phyloP scores from a whole-genome alignment of 2,888 invertebrate species.

The Parochlus steinenii region DNA sequence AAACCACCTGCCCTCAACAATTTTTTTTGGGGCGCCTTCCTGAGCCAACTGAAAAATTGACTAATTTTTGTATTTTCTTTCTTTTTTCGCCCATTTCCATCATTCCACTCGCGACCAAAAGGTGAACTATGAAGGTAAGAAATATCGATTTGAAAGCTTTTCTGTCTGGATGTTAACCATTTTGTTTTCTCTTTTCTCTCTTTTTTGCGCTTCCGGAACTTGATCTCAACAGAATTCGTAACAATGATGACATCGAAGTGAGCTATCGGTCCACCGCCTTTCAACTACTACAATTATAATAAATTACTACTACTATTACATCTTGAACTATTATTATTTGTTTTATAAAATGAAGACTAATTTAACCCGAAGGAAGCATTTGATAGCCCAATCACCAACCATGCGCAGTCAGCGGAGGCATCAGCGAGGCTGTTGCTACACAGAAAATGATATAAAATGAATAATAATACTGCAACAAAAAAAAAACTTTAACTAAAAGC shows the following conservation, averaged over 20 bases:
- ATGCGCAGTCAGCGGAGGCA: no score
- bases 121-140: slow-evolving; percentile 26
- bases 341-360: slow-evolving; percentile 5
- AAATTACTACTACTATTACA: slow-evolving; percentile 5
- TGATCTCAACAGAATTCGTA: slow-evolving; percentile 60
- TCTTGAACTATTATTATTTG: slow-evolving; percentile 10
- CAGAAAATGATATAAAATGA: background rate
- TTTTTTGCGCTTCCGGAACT: slow-evolving; percentile 1
- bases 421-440: no score
- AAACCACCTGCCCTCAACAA: no score
- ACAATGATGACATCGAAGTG: slow-evolving; percentile 99
- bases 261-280: slow-evolving; percentile 50
- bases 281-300: slow-evolving; percentile 23
- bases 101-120: slow-evolving; percentile 2
- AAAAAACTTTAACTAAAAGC: background rate
- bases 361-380: background rate
- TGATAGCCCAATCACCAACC: no score
- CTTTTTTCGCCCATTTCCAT: background rate
- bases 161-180: slow-evolving; percentile 11
- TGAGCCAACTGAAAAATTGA: no score
- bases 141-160: slow-evolving; percentile 26
- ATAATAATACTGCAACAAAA: background rate
- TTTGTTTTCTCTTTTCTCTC: background rate
- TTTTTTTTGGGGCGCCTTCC: no score
- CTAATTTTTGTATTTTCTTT: background rate